Evolutionary conservation across 2,113 vertebrate species (phyloP).

Genomic region (Zosterops lateralis): DNA sequence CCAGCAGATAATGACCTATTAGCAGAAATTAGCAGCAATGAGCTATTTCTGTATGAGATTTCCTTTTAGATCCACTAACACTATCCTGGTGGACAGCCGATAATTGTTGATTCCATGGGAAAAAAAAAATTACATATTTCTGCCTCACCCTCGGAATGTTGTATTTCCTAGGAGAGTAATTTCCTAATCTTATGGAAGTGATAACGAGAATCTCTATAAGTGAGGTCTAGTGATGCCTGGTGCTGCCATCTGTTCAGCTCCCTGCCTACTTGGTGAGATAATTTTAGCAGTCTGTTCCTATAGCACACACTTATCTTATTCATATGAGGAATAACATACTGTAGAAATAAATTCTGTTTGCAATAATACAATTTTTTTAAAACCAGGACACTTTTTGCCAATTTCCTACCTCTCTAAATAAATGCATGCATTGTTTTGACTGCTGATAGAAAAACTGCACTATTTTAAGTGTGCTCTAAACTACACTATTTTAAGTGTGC

Average conservation of each 20-base stretch:
- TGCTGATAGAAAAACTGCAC: neutral
- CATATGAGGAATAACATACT: neutral
- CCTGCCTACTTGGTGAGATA: neutral
- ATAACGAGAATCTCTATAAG: neutral
- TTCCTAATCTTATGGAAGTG: neutral
- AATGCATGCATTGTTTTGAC: neutral
- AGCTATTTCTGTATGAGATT: neutral
- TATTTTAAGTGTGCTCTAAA: neutral
- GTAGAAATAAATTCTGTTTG: neutral
- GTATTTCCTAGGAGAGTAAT: neutral
- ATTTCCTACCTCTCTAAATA: neutral
- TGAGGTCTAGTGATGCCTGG: neutral
- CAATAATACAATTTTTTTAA: neutral
- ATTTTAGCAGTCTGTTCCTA: slow-evolving; percentile 3
- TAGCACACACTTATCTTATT: neutral
- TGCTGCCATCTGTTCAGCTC: slow-evolving; percentile 47
- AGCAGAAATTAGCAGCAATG: neutral
- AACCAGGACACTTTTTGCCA: neutral
- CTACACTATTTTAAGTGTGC: neutral
- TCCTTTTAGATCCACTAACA: neutral
- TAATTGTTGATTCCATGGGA: neutral
- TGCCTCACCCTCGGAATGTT: neutral
- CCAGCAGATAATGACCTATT: neutral
- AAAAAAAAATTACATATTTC: neutral
- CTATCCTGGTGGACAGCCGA: neutral